These are phyloP conservation scores for Psilopsiagon aurifrons DNA, from an alignment of 2,113 vertebrate species.

Conservation along the genomic window DNA sequence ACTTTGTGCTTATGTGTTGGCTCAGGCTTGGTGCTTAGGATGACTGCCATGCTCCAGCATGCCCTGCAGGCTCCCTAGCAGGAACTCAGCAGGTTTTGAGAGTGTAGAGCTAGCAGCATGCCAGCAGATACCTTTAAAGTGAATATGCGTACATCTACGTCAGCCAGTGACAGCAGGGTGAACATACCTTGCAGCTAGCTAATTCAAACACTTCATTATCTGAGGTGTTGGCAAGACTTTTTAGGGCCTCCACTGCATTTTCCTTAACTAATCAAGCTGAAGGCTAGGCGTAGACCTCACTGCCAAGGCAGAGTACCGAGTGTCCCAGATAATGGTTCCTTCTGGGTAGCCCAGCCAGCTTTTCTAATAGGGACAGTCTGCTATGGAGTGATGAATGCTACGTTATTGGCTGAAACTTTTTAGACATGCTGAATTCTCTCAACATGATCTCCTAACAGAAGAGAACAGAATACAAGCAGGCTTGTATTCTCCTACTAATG, in stretches of 20 bases:
- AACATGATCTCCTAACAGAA: conserved; percentile 31
- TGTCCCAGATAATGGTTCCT: not conserved
- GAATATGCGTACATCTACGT: not conserved
- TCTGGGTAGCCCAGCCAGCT: conserved; percentile 11
- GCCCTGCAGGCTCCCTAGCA: not conserved
- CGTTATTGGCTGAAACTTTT: conserved; percentile 4
- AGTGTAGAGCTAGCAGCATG: not conserved
- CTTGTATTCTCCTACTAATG: conserved; percentile 35
- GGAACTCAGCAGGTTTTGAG: not conserved
- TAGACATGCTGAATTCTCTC: not conserved
- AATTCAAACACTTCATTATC: not conserved
- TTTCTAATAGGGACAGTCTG: not conserved
- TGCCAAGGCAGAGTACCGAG: conserved; percentile 18
- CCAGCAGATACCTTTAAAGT: not conserved
- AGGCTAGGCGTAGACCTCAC: not conserved
- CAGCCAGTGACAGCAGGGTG: not conserved
- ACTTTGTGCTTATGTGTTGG: not conserved
- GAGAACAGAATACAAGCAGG: conserved; percentile 1
- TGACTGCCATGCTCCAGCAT: not conserved
- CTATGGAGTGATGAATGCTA: conserved; percentile 36
- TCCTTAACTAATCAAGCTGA: conserved; percentile 50
- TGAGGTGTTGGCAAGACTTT: conserved; percentile 1
- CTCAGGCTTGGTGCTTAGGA: not conserved
- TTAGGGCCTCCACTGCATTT: conserved; percentile 3
- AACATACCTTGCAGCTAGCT: not conserved